These are phyloP conservation scores for Arizona elegans DNA, from an alignment of 2,113 vertebrate species.

Conservation along the genomic window DNA sequence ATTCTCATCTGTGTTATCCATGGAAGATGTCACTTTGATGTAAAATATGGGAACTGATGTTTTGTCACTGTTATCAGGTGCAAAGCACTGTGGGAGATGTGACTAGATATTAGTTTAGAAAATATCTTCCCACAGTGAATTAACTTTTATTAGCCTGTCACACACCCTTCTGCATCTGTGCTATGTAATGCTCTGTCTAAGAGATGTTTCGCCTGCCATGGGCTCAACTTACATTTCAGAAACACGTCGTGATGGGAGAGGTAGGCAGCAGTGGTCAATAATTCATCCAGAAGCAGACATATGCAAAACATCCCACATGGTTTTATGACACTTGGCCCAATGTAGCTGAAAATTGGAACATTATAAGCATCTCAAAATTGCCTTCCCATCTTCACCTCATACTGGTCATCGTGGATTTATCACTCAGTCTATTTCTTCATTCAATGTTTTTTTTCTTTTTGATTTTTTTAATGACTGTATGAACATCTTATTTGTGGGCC, in stretches of 20 bases:
- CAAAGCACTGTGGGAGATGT: constrained; percentile 44
- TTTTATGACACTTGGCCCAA: constrained; percentile 2
- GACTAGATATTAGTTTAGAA: constrained; percentile 42
- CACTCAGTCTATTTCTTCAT: not conserved
- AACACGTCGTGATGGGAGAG: not conserved
- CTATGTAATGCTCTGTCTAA: constrained; percentile 16
- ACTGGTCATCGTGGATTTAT: not conserved
- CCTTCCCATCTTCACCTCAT: not conserved
- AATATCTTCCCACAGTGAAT: constrained; percentile 49
- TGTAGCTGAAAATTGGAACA: not conserved
- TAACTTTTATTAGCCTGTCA: constrained; percentile 51
- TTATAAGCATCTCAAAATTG: not conserved
- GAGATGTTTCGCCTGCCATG: not conserved
- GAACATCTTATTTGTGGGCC: not conserved
- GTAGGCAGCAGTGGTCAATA: not conserved
- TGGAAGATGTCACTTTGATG: constrained; percentile 55
- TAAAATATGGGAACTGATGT: constrained; percentile 57
- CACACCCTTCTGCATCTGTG: constrained; percentile 20
- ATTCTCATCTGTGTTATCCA: constrained; percentile 54
- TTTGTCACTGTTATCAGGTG: constrained; percentile 44
- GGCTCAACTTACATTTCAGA: not conserved
- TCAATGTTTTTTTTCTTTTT: not conserved
- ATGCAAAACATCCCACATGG: constrained; percentile 25
- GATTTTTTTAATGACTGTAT: not conserved
- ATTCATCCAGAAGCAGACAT: not conserved